Evolutionary conservation across 2,888 invertebrate genomes (phyloP).

Genomic region (Drosophila emarginata): DNA sequence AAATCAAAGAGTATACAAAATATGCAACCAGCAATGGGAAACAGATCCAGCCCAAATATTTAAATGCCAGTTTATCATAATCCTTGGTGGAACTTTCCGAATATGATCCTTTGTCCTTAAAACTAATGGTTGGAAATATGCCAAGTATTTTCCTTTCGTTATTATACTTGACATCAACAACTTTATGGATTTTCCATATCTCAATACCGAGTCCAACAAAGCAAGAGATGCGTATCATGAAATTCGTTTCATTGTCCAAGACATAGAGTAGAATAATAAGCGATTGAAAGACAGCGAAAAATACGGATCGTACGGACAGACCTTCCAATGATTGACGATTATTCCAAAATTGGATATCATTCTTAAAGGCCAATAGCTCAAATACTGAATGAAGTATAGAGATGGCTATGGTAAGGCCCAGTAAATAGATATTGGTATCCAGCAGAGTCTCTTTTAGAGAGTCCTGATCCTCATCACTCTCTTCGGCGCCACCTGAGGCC

Average conservation of each 20-base stretch:
- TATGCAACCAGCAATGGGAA: constrained; percentile 97
- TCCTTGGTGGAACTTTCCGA: constrained; percentile 95
- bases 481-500: constrained; percentile 84
- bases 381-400: constrained; percentile 98
- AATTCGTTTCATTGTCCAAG: constrained; percentile 98
- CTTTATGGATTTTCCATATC: constrained; percentile 99
- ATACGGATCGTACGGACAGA: constrained; percentile 97
- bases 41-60: constrained; percentile 97
- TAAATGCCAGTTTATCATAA: constrained; percentile 97
- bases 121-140: constrained; percentile 89
- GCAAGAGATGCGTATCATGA: constrained; percentile 96
- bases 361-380: constrained; percentile 99
- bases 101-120: constrained; percentile 98
- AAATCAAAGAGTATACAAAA: constrained; percentile 96
- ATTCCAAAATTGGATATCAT: constrained; percentile 99
- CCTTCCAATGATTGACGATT: constrained; percentile 98
- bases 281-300: constrained; percentile 99
- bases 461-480: constrained; percentile 91
- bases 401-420: constrained; percentile 94
- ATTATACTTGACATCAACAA: constrained; percentile 91
- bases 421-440: constrained; percentile 97
- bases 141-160: constrained; percentile 90
- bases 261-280: constrained; percentile 97
- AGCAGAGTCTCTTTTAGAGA: constrained; percentile 95
- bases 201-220: constrained; percentile 97